These are phyloP conservation scores for Halictus ligatus DNA, from an alignment of 2,888 invertebrate species.

Conservation along the genomic window DNA sequence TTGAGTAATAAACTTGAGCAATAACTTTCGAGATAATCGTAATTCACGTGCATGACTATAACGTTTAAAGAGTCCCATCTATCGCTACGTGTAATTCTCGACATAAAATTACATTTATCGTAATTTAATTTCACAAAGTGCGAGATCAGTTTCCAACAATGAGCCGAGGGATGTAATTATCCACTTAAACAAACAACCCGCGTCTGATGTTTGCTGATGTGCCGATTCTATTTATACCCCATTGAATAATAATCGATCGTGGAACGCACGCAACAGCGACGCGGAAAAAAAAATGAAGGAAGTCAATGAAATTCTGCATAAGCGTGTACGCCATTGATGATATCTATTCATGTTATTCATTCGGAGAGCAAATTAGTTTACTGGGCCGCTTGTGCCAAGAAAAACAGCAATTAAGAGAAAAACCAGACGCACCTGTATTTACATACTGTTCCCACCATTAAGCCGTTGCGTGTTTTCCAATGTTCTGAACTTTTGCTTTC, in stretches of 20 bases:
- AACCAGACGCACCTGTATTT: neutral
- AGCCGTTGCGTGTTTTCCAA: neutral
- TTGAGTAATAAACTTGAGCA: neutral
- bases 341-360: conserved; percentile 19
- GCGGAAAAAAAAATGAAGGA: conserved; percentile 8
- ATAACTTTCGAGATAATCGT: neutral
- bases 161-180: neutral
- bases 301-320: neutral
- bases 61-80: neutral
- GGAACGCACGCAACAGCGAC: neutral
- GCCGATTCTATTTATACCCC: conserved; percentile 4
- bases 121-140: neutral
- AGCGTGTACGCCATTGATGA: neutral
- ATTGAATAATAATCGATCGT: conserved; percentile 13
- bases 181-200: neutral
- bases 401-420: conserved; percentile 14
- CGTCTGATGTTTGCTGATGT: neutral
- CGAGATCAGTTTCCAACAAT: neutral
- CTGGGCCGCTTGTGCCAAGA: conserved; percentile 12
- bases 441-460: conserved; percentile 10
- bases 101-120: conserved; percentile 6
- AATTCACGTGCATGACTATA: conserved; percentile 9
- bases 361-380: conserved; percentile 15
- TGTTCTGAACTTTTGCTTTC: neutral
- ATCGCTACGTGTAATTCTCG: neutral